A percentile compares a stretch with the other conserved stretches of the same genome.
Conservation (phyloP, 2,113 vertebrate species). For the Neotragus pygmaeus region DNA sequence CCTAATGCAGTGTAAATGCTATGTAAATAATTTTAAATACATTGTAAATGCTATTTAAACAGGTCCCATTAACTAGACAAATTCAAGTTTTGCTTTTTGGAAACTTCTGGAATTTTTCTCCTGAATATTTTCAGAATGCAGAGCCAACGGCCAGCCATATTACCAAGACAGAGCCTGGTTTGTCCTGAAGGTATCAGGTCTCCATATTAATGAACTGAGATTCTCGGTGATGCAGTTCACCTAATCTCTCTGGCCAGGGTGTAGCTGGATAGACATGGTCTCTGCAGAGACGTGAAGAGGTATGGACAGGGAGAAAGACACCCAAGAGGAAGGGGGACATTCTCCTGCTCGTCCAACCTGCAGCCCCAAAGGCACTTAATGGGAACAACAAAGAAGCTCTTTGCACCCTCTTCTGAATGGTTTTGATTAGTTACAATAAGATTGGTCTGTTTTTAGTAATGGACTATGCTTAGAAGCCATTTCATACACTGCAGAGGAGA, state of each 20-base stretch:
- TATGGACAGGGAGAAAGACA: not conserved
- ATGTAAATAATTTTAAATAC: not conserved
- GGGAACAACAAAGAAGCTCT: not conserved
- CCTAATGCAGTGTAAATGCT: not conserved
- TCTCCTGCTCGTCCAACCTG: not conserved
- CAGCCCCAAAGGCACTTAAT: not conserved
- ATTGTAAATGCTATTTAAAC: not conserved
- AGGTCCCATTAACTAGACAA: not conserved
- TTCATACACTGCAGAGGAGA: not conserved
- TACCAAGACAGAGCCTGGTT: not conserved
- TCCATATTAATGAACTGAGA: not conserved
- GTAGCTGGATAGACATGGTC: not conserved
- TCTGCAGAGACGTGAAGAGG: not conserved
- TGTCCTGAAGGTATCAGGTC: not conserved
- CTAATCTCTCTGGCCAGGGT: not conserved
- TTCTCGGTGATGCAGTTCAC: not conserved
- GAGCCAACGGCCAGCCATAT: not conserved
- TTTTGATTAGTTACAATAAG: constrained; percentile 4
- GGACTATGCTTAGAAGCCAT: not conserved
- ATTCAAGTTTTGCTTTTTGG: not conserved
- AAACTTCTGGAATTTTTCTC: not conserved
- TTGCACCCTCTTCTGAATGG: not conserved
- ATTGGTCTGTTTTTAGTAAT: not conserved
- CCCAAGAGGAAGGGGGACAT: not conserved
- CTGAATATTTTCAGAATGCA: not conserved